Evolutionary conservation across 2,113 vertebrate genomes (phyloP), one percentile per base, ranked within the genome.

Genomic region (Coturnix japonica): DNA sequence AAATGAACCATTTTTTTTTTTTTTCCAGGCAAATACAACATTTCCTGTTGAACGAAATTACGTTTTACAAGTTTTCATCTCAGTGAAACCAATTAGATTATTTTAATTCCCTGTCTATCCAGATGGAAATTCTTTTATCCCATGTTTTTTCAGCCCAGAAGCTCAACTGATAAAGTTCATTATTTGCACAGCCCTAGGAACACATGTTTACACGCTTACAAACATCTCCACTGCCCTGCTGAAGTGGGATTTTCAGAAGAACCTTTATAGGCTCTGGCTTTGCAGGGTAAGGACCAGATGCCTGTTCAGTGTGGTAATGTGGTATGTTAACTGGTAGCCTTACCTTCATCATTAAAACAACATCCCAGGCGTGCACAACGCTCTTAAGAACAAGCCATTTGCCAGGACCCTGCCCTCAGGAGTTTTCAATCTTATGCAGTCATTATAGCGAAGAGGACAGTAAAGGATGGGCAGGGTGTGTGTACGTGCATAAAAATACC

Each of bases 391-490:
- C 75, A 94, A 87, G 69, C 56, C 63, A 21, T 79, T 21, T 51
- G 54, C 25, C 18, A 72, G 76, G 91, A 79, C 91, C 76, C 86
- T 95, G 66, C 74, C 95, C 86, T 81, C 46, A 60, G 92, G 90
- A 88, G 73, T 83, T 73, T 85, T 82, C 82, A 87, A 33, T 80
- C 47, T 63, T 53, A 81, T 11, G 33, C 46, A 84, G 91, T 83
- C 82, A 91, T 91, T 77, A 70, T 13, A 93, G 76, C 80, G 77
- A 83, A 87, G 77, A 92, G 85, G 88, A 75, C 87, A 84, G 83
- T 51, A 80, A 96, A 94, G 49, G 57, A 64, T 43, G 66, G 64
- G 90, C 76, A 95, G 92, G 85, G 91, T 57, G 91, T 54, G 87
- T 66, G 46, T n/a, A 44, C 7, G 19, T 5, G 31, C 35, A 22